Evolutionary conservation across 1,140 invertebrate genomes (phyloP).

Genomic region (Tetraneura akinire): DNA sequence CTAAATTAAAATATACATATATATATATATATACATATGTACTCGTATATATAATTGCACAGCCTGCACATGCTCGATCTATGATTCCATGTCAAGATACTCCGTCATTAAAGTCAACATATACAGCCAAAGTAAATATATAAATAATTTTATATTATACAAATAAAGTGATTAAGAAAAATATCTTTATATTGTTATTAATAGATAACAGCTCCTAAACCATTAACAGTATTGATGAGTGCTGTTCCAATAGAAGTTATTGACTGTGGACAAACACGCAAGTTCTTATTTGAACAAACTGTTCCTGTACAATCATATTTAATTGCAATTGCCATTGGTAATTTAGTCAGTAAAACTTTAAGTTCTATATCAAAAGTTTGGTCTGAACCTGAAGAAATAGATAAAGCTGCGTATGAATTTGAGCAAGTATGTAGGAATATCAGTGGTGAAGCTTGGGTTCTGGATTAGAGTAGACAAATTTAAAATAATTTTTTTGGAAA

Average conservation of each 20-base stretch:
- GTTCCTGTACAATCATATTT: conserved; percentile 76
- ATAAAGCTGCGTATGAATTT: conserved; percentile 85
- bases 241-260: conserved; percentile 63
- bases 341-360: conserved; percentile 73
- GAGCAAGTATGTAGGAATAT: conserved; percentile 71
- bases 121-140: conserved; percentile 67
- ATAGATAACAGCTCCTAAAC: conserved; percentile 72
- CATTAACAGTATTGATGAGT: conserved; percentile 87
- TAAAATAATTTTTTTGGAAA: too few relatives aligned
- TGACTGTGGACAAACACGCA: conserved; percentile 58
- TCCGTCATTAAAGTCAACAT: conserved; percentile 86
- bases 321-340: conserved; percentile 85
- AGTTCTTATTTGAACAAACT: conserved; percentile 74
- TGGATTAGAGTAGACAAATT: too few relatives aligned
- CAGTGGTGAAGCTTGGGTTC: too few relatives aligned
- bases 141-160: too few relatives aligned
- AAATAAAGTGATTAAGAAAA: too few relatives aligned
- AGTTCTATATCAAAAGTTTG: conserved; percentile 83
- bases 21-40: too few relatives aligned
- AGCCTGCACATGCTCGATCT: conserved; percentile 87
- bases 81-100: conserved; percentile 93
- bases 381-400: conserved; percentile 84
- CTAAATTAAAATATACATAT: conserved; percentile 51
- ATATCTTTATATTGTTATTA: conserved; percentile 54
- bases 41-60: too few relatives aligned